phyloP scores from a whole-genome alignment of 2,113 vertebrate species.

The Channa maculata region DNA sequence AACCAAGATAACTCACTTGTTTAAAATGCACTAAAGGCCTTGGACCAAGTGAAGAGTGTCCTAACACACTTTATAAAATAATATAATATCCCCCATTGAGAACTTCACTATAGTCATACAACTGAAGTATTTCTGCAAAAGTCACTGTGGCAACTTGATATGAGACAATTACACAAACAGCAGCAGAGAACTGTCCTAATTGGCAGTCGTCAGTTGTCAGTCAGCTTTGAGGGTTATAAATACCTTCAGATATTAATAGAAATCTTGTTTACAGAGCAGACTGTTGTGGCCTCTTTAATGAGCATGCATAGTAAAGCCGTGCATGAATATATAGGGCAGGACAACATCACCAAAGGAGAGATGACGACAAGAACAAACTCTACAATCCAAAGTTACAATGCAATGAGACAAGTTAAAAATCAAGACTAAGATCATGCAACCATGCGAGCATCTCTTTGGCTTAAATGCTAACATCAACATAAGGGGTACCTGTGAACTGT shows the following conservation, averaged over 20 bases:
- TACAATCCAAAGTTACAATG: no score
- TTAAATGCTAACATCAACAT: no score
- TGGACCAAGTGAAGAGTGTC: neutral
- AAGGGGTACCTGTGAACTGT: no score
- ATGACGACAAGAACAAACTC: slow-evolving; percentile 25
- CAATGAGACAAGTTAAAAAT: neutral
- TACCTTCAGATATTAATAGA: slow-evolving; percentile 53
- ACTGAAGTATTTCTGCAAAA: slow-evolving; percentile 30
- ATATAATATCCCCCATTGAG: neutral
- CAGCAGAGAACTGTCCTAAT: slow-evolving; percentile 60
- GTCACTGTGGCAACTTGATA: slow-evolving; percentile 16
- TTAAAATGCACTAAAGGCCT: no score
- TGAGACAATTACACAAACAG: slow-evolving; percentile 10
- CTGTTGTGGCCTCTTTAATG: slow-evolving; percentile 57
- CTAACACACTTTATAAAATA: slow-evolving; percentile 1
- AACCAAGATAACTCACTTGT: no score
- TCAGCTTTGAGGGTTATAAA: slow-evolving; percentile 60
- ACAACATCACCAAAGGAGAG: slow-evolving; percentile 19
- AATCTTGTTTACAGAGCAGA: slow-evolving; percentile 36
- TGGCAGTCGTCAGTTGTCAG: slow-evolving; percentile 58
- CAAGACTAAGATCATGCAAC: neutral
- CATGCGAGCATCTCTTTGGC: no score
- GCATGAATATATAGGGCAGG: slow-evolving; percentile 51
- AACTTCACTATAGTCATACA: slow-evolving; percentile 22
- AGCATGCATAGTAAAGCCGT: slow-evolving; percentile 34